Conservation (phyloP, 2,113 vertebrate species). For the Etia nguti region DNA sequence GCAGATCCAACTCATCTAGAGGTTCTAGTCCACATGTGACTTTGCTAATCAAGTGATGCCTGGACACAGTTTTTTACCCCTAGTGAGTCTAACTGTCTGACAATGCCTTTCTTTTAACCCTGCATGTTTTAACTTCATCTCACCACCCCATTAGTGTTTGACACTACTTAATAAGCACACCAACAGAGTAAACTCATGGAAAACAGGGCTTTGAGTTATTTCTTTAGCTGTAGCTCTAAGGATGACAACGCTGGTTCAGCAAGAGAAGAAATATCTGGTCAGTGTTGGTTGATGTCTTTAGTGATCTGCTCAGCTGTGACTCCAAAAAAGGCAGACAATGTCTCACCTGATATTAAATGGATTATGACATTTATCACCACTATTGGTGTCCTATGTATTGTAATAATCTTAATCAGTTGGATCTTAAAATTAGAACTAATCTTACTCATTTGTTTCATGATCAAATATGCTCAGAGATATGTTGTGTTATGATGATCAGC, state of each 20-base stretch:
- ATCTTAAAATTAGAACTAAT: neutral
- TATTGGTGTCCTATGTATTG: rapidly evolving
- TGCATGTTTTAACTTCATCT: neutral
- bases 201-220: neutral
- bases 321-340: neutral
- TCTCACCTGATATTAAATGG: rapidly evolving
- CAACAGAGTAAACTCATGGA: neutral
- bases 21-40: neutral
- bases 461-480: rapidly evolving
- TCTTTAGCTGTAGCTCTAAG: neutral
- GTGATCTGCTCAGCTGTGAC: neutral
- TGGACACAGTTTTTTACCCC: neutral
- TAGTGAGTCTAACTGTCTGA: neutral
- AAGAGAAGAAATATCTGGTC: neutral
- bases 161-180: neutral
- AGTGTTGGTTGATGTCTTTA: neutral
- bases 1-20: neutral
- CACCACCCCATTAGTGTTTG: neutral
- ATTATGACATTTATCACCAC: neutral
- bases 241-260: neutral
- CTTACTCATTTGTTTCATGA: neutral
- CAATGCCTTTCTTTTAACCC: neutral
- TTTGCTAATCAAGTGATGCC: neutral
- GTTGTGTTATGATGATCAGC: neutral
- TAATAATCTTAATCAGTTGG: neutral